Evolutionary conservation across 2,888 invertebrate genomes (phyloP).

Genomic region (Spatulosminthurus flaviceps): DNA sequence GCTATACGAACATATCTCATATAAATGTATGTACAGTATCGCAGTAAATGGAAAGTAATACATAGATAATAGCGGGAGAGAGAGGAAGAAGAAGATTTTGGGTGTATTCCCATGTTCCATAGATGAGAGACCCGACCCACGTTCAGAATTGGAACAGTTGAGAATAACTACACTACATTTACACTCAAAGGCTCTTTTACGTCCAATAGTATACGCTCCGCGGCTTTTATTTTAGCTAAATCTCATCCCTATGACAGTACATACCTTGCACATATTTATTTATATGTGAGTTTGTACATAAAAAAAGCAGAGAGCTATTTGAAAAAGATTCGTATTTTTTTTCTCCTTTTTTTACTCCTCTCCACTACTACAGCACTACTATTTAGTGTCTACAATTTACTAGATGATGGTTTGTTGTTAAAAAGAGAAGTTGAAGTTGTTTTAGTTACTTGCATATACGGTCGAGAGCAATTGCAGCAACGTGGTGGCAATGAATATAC

Average conservation of each 20-base stretch:
- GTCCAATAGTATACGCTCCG: no score
- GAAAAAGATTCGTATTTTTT: no score
- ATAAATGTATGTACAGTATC: not conserved
- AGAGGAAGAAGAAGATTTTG: constrained; percentile 11
- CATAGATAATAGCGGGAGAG: constrained; percentile 30
- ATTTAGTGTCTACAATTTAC: constrained; percentile 11
- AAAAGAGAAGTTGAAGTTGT: constrained; percentile 5
- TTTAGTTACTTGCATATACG: not conserved
- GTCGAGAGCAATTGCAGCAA: constrained; percentile 5
- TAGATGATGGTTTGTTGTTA: constrained; percentile 18
- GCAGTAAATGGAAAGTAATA: constrained; percentile 11
- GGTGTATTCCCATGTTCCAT: constrained; percentile 30
- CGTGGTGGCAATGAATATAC: constrained; percentile 38
- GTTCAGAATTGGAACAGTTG: constrained; percentile 6
- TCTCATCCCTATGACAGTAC: no score
- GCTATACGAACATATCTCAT: not conserved
- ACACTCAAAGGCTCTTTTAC: not conserved
- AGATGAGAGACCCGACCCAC: not conserved
- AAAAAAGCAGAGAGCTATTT: no score
- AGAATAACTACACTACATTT: constrained; percentile 14
- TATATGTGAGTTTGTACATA: no score
- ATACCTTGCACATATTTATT: no score
- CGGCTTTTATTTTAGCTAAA: no score
- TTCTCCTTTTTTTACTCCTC: no score
- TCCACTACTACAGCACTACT: not conserved